Percentiles rank a stretch among this genome's conserved stretches.
Conservation (phyloP, 2,113 vertebrate species). For the Polypterus senegalus region DNA sequence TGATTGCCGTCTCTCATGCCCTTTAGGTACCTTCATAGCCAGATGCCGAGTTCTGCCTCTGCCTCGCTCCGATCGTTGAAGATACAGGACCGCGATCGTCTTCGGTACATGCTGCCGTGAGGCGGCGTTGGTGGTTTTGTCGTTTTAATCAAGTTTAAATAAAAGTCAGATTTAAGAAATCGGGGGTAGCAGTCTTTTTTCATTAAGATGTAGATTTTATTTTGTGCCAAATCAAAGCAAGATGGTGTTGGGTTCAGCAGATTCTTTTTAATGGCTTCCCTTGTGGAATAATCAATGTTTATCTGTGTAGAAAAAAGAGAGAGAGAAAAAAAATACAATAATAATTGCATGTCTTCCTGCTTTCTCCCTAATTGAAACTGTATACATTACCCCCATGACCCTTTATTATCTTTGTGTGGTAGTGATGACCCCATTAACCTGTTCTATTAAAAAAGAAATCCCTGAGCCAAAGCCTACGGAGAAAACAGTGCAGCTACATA, state of each 20-base stretch:
- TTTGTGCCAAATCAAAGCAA: conserved; percentile 72
- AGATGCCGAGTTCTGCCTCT: conserved; percentile 35
- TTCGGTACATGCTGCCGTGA: conserved; percentile 46
- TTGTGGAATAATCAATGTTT: conserved; percentile 79
- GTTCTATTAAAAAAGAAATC: too few species aligned
- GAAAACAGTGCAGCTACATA: too few species aligned
- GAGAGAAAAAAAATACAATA: conserved; percentile 1
- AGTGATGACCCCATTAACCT: too few species aligned
- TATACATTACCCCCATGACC: too few species aligned
- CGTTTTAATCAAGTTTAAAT: conserved; percentile 43
- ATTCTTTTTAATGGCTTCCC: conserved; percentile 59
- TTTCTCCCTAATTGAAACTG: too few species aligned
- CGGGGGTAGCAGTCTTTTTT: conserved; percentile 87
- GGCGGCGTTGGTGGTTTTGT: conserved; percentile 38
- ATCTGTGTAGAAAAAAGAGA: conserved; percentile 46
- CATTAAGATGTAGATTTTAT: conserved; percentile 75
- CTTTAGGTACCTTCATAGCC: conserved; percentile 34
- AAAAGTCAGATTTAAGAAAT: conserved; percentile 73
- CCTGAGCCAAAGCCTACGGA: too few species aligned
- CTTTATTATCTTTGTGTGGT: too few species aligned
- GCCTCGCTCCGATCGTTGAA: conserved; percentile 61
- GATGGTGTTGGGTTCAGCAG: conserved; percentile 53
- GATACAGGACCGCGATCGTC: conserved; percentile 79
- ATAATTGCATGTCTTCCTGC: too few species aligned
- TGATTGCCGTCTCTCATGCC: too few species aligned